Evolutionary conservation across 2,797 vertebrate genomes (phyloP).

Genomic region (Avahi laniger): DNA sequence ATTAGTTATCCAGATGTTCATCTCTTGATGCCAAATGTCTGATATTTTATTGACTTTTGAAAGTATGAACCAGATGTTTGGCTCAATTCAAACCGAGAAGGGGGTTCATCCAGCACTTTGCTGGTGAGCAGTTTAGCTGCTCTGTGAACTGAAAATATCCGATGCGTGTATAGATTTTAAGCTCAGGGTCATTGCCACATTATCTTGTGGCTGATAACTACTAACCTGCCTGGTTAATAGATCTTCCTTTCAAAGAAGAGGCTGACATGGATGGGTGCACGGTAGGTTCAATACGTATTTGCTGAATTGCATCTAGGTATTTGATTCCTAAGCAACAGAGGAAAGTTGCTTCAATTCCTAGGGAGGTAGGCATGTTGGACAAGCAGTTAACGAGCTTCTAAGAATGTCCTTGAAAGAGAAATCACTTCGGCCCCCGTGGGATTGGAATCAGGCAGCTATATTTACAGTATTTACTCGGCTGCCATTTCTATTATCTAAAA

Average conservation of each 20-base stretch:
- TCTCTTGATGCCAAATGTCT: background rate
- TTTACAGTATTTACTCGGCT: conserved; percentile 44
- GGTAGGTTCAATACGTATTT: background rate
- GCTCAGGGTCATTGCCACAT: background rate
- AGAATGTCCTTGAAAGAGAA: conserved; percentile 48
- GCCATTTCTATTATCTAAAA: conserved; percentile 65
- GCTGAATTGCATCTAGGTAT: background rate
- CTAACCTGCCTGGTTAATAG: background rate
- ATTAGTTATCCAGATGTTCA: background rate
- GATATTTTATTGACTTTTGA: background rate
- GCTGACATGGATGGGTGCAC: background rate
- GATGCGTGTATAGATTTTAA: background rate
- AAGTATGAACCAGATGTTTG: background rate
- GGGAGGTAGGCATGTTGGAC: background rate
- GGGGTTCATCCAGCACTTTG: background rate
- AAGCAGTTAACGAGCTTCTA: conserved; percentile 16
- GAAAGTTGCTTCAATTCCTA: background rate
- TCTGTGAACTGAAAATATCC: conserved; percentile 19
- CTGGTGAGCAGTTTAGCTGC: background rate
- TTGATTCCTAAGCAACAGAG: conserved; percentile 7
- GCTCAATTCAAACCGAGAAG: background rate
- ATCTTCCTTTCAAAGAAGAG: background rate
- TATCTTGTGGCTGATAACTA: background rate
- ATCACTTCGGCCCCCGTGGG: conserved; percentile 53
- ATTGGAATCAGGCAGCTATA: background rate